Conservation (phyloP, 2,113 vertebrate genomes). For the Tychaedon coryphoeus region DNA sequence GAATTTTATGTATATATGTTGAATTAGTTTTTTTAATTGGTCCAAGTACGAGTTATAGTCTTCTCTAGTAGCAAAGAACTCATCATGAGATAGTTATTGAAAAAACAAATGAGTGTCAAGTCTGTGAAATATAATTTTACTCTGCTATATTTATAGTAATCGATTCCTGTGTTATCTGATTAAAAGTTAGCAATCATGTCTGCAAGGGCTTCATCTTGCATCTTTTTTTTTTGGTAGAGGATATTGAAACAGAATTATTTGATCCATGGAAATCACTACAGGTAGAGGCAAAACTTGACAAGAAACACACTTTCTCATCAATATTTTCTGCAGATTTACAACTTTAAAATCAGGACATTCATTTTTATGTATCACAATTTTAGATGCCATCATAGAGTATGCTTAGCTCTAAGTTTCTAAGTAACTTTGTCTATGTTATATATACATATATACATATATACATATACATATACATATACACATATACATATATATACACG, state of each 20-base stretch:
- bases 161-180: not conserved
- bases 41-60: not conserved
- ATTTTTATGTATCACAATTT: not conserved
- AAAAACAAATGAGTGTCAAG: not conserved
- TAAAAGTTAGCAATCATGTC: not conserved
- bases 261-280: not conserved
- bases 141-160: not conserved
- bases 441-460: too few relatives aligned
- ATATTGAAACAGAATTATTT: not conserved
- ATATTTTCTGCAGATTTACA: not conserved
- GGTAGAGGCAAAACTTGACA: not conserved
- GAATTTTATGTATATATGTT: not conserved
- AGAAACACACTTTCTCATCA: not conserved
- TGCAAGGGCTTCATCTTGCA: not conserved
- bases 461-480: too few relatives aligned
- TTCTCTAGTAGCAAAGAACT: not conserved
- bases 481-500: too few relatives aligned
- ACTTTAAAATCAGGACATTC: not conserved
- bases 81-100: not conserved
- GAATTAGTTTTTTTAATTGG: not conserved
- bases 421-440: not conserved
- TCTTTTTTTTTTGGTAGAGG: not conserved
- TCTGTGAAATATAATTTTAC: not conserved
- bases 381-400: not conserved
- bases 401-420: not conserved